Evolutionary conservation across 2,888 invertebrate species (phyloP), one percentile per base, ranked within the genome.

Genomic region (Azorinus chamasolen): DNA sequence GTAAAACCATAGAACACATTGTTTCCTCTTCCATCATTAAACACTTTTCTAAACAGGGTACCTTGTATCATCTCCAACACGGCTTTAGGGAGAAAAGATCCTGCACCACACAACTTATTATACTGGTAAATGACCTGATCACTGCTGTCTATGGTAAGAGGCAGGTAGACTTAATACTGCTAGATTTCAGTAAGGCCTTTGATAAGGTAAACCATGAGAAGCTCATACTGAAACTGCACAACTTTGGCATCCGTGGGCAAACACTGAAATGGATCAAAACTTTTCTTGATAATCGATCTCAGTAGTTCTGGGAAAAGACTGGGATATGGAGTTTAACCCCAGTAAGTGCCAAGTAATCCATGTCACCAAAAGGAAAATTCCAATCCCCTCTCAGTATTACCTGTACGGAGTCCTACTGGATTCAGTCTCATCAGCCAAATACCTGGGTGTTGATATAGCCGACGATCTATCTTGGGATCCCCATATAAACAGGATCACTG

Each of bases 51-150:
- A 62, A 12, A 2, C 43, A 72, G 12, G 41, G 61, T 16, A 72
- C 72, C 20, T 37, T 76, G 12, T 63, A 54, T 16, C 71, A 58
- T 12, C 39, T 63, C 39, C 69, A 74, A 37, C 74, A 69, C 46
- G 63, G 69, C 5, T 74, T 68, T 53, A 32, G 57, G 1, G 20
- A 43, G 2, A 16, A 12, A 25, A 39, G 57, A 32, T 62, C 62
- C 18, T 68, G 62, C 20, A 62, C 62, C 50, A 62, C 73, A 37
- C 62, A 71, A 53, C 64, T 71, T 16, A 5, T 71, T 24, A 59
- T 54, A n/a, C 59, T 59, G n/a, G 54, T 59, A 14, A 61, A 59
- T 54, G 72, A 72, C 8, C 14, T 51, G 6, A 16, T 12, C 51
- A 41, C 51, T 8, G 22, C 53, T 51, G 22, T 6, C 20, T 20